A percentile compares a stretch with the other conserved stretches of the same genome.
Conservation (phyloP, 2,113 vertebrate genomes). For the Antechinus flavipes region DNA sequence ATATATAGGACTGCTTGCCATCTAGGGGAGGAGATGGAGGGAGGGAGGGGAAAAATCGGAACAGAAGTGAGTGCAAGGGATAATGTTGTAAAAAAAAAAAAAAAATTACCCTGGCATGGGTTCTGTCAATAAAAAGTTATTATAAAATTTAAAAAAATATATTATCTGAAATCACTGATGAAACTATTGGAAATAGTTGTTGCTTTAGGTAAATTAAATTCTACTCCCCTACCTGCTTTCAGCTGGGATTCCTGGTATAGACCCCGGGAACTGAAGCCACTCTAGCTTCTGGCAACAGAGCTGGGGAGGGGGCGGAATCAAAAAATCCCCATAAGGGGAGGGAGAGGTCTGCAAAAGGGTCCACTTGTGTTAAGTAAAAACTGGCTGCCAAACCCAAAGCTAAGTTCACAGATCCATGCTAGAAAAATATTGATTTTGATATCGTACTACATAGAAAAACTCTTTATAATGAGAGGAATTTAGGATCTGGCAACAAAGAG, state of each 20-base stretch:
- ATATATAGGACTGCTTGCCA: too few relatives aligned
- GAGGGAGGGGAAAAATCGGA: too few relatives aligned
- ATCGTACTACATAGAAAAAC: neutral
- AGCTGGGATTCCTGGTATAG: neutral
- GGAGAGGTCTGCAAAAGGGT: neutral
- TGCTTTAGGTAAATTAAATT: neutral
- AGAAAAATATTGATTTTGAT: neutral
- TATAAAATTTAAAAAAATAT: too few relatives aligned
- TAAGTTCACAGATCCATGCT: neutral
- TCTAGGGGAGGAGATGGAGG: too few relatives aligned
- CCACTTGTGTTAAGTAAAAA: neutral
- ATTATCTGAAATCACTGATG: neutral
- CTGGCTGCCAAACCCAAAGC: neutral
- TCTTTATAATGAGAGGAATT: neutral
- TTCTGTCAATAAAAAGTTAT: too few relatives aligned
- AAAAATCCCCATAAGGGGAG: neutral
- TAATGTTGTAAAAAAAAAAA: too few relatives aligned
- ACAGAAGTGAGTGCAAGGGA: too few relatives aligned
- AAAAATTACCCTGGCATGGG: too few relatives aligned
- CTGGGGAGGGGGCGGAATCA: neutral
- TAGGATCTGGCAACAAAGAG: neutral
- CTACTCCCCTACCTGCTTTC: neutral
- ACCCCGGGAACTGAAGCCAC: neutral
- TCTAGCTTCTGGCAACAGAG: neutral
- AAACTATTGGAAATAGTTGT: neutral